phyloP scores from a whole-genome alignment of 2,888 invertebrate species.

The Steinernema hermaphroditum region DNA sequence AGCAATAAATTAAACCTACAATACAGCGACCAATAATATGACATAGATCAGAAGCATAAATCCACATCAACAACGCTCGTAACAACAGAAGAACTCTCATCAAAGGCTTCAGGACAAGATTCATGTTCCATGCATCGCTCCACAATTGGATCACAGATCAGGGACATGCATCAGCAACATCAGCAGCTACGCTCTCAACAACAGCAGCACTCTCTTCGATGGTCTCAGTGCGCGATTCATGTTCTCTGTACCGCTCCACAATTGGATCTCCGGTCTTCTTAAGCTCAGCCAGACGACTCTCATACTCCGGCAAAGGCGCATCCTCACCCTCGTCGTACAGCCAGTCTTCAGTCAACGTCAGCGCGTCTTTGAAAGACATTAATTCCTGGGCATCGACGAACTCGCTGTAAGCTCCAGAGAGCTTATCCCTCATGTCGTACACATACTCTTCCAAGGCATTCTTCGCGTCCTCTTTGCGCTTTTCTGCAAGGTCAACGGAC shows the following conservation, averaged over 20 bases:
- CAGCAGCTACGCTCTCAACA: too few relatives aligned
- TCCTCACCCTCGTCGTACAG: constrained; percentile 95
- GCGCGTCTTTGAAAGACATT: constrained; percentile 68
- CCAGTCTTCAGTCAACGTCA: constrained; percentile 91
- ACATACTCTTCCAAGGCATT: constrained; percentile 97
- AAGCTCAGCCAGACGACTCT: constrained; percentile 70
- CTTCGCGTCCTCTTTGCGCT: constrained; percentile 89
- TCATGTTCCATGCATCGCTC: too few relatives aligned
- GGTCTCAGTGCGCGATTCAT: too few relatives aligned
- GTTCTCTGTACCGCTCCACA: neutral
- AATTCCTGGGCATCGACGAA: constrained; percentile 73
- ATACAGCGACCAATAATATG: too few relatives aligned
- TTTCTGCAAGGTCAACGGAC: constrained; percentile 83
- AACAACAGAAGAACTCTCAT: too few relatives aligned
- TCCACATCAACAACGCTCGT: too few relatives aligned
- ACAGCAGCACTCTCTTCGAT: too few relatives aligned
- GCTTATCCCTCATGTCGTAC: constrained; percentile 88
- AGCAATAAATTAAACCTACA: too few relatives aligned
- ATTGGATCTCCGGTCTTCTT: constrained; percentile 82
- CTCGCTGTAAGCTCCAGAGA: constrained; percentile 77
- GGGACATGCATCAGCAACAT: too few relatives aligned
- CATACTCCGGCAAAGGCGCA: constrained; percentile 74
- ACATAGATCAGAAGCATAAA: too few relatives aligned
- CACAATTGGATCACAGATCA: too few relatives aligned
- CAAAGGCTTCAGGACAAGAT: too few relatives aligned